These are phyloP conservation scores for Mus pahari DNA, from an alignment of 2,113 vertebrate species.

Conservation along the genomic window DNA sequence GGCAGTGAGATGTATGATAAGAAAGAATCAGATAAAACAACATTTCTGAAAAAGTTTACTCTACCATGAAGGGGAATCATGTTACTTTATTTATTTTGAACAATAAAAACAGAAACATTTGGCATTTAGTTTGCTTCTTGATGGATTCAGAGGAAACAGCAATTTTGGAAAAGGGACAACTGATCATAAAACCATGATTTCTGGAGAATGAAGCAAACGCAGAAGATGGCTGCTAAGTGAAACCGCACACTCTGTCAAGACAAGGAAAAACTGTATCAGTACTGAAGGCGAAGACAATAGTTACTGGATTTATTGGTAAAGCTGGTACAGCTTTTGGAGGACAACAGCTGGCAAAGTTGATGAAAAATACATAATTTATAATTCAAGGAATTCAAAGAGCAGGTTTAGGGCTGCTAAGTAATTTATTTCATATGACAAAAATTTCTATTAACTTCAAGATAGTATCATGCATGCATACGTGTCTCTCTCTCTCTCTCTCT, in stretches of 20 bases:
- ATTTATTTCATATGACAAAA: neutral
- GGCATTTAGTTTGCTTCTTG: constrained; percentile 27
- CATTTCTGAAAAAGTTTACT: neutral
- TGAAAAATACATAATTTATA: neutral
- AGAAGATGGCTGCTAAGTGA: neutral
- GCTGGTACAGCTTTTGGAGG: neutral
- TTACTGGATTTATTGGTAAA: neutral
- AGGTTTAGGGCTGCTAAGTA: neutral
- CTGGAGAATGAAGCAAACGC: neutral
- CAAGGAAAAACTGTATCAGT: neutral
- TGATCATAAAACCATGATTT: neutral
- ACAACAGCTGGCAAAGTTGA: neutral
- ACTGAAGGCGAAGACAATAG: neutral
- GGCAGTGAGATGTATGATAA: neutral
- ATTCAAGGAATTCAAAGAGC: neutral
- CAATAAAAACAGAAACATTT: constrained; percentile 2
- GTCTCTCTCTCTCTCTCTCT: too few species aligned
- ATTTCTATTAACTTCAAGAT: neutral
- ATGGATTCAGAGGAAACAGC: neutral
- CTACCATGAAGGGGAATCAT: neutral
- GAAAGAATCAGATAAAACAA: neutral
- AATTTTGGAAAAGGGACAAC: neutral
- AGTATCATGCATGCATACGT: neutral
- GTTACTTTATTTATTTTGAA: neutral
- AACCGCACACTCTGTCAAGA: neutral